phyloP scores from a whole-genome alignment of 2,888 invertebrate species.

The Oscheius onirici region DNA sequence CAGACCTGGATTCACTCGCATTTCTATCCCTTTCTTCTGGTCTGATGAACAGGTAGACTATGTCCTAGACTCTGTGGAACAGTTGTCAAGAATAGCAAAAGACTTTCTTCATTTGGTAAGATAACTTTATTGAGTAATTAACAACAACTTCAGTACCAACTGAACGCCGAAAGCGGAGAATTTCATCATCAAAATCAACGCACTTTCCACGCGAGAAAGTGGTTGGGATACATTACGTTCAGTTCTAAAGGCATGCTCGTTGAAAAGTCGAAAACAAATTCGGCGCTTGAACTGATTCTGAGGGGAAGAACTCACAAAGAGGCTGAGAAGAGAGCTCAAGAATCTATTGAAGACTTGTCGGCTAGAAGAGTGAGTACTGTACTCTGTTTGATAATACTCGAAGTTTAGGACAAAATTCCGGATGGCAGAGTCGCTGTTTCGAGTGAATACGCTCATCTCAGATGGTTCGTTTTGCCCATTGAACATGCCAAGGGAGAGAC shows the following conservation, averaged over 20 bases:
- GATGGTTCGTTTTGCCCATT: conserved; percentile 89
- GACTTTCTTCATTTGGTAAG: conserved; percentile 80
- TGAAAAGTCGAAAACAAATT: conserved; percentile 67
- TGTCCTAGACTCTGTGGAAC: conserved; percentile 80
- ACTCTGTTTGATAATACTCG: neutral
- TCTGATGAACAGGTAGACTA: conserved; percentile 81
- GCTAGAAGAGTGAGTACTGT: conserved; percentile 3
- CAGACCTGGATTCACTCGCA: conserved; percentile 79
- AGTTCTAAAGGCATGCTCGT: conserved; percentile 81
- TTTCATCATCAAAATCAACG: conserved; percentile 86
- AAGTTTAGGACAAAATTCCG: conserved; percentile 76
- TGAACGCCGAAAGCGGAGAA: conserved; percentile 88
- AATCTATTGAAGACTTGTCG: conserved; percentile 21
- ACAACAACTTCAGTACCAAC: conserved; percentile 80
- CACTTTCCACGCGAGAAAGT: conserved; percentile 83
- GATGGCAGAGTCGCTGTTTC: conserved; percentile 83
- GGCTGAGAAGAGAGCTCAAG: conserved; percentile 25
- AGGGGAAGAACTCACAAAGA: conserved; percentile 11
- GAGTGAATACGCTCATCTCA: conserved; percentile 78
- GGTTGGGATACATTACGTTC: conserved; percentile 83
- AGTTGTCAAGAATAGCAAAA: conserved; percentile 88
- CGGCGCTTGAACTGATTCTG: neutral
- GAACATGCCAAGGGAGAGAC: conserved; percentile 76
- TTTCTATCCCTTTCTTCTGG: conserved; percentile 87
- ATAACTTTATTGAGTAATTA: too few relatives aligned